Base-by-base conservation (phyloP, 2,113 vertebrate genomes). In the Dromiciops gliroides region DNA sequence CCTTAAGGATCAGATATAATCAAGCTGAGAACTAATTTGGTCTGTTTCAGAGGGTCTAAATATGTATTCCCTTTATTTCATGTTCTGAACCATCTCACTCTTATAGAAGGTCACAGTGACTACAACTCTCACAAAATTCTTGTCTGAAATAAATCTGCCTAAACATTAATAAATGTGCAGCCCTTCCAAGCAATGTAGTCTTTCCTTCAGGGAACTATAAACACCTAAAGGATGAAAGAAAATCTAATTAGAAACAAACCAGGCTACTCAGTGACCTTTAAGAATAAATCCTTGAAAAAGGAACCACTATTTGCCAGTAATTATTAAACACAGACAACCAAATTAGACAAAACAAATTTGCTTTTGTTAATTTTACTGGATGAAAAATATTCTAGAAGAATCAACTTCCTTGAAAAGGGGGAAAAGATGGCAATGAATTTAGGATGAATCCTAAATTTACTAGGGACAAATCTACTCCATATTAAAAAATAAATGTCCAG, bases 51-150 rank as follows among this genome's bases (percentile, higher is more conserved):
- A 94, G 51, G 28, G 60, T 92, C 60, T 93, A 91, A 90, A 49
- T 2, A 95, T 51, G 22, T 60, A 93, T 94, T 95, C 93, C 26
- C n/a, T 52, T 93, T 94, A 23, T 90, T 93, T 91, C 53, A 95
- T 50, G 26, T 94, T 89, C 88, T 67, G 75, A 94, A 95, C 91
- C 28, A 92, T 16, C 16, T 96, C 44, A 49, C 88, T 94, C 25
- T 50, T 90, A 94, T 24, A 88, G 48, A 96, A 93, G 44, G 90
- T 92, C 92, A 95, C 0, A 49, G 44, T 24, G 53, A 92, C 67
- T 90, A 56, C 24, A 95, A 91, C 56, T 47, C 50, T 93, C 83
- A 89, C 91, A 90, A 51, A 51, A 94, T 91, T 50, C 92, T 0
- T 37, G 37, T 19, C 89, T 83, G 91, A 94, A 94, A 93, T 49